These are phyloP conservation scores for Irena cyanogastra DNA, from an alignment of 2,113 vertebrate genomes.

Conservation along the genomic window DNA sequence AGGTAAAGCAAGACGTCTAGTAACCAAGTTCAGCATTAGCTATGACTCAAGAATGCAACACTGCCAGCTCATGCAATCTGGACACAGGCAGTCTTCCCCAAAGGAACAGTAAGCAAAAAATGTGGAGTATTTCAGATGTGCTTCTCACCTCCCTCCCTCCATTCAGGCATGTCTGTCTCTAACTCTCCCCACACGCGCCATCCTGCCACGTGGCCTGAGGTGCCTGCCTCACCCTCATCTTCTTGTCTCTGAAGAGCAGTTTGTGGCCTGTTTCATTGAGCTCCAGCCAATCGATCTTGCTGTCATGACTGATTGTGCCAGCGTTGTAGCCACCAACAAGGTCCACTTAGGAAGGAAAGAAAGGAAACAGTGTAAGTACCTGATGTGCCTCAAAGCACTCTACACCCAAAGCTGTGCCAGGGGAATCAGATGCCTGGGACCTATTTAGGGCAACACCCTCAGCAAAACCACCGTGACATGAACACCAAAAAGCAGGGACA, in stretches of 20 bases:
- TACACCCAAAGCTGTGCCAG: not conserved
- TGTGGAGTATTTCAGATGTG: not conserved
- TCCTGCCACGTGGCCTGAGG: not conserved
- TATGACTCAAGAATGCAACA: not conserved
- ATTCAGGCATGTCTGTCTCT: not conserved
- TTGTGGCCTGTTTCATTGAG: slow-evolving; percentile 93
- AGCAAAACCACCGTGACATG: not conserved
- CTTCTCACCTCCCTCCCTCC: not conserved
- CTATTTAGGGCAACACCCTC: not conserved
- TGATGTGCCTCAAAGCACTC: not conserved
- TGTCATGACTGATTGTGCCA: slow-evolving; percentile 87
- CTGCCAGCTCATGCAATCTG: not conserved
- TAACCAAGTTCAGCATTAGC: not conserved
- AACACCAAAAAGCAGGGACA: not conserved
- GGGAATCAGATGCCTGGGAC: not conserved
- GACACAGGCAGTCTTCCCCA: not conserved
- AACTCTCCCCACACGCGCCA: not conserved
- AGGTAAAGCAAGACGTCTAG: not conserved
- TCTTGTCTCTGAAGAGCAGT: slow-evolving; percentile 95
- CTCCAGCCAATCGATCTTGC: slow-evolving; percentile 94
- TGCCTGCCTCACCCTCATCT: slow-evolving; percentile 80
- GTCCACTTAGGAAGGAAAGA: slow-evolving; percentile 79
- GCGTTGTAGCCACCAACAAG: slow-evolving; percentile 80
- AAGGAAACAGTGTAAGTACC: not conserved
- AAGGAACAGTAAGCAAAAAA: not conserved